Percentiles rank a stretch among this genome's conserved stretches.
These are phyloP conservation scores for Galago senegalensis DNA, from an alignment of 2,797 vertebrate species.

Conservation along the genomic window DNA sequence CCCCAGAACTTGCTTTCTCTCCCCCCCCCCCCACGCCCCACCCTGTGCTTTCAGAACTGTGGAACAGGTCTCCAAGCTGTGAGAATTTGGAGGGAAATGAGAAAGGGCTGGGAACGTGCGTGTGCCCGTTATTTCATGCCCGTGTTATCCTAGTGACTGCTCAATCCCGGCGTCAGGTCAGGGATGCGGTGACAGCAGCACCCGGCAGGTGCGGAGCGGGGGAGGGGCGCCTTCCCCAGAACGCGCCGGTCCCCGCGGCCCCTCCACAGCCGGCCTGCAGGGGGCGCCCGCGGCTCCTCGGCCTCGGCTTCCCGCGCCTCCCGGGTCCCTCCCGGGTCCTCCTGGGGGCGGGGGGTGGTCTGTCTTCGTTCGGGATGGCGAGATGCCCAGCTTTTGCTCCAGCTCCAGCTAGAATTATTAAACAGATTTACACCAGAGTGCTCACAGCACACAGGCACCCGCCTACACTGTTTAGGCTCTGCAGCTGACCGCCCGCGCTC, in stretches of 20 bases:
- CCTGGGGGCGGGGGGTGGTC: not conserved
- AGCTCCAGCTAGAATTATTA: not conserved
- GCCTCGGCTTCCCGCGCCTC: not conserved
- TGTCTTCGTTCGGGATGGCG: not conserved
- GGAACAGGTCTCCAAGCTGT: not conserved
- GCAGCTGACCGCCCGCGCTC: not conserved
- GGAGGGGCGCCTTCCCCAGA: fast-evolving
- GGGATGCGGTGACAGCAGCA: too few relatives aligned
- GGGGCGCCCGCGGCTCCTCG: fast-evolving
- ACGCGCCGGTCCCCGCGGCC: not conserved
- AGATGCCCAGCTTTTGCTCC: not conserved
- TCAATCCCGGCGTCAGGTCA: not conserved
- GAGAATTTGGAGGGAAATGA: not conserved
- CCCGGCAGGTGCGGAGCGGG: not conserved
- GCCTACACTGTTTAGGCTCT: not conserved
- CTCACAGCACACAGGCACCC: not conserved
- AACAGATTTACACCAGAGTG: not conserved
- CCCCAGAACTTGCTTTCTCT: not conserved
- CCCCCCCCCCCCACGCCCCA: too few relatives aligned
- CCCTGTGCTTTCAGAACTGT: not conserved
- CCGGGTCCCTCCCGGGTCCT: not conserved
- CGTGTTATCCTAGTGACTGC: not conserved
- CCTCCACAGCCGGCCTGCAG: not conserved
- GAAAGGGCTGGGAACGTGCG: not conserved
- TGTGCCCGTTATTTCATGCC: not conserved